Evolutionary conservation across 2,888 invertebrate genomes (phyloP).

Genomic region (Ditula angustiorana): DNA sequence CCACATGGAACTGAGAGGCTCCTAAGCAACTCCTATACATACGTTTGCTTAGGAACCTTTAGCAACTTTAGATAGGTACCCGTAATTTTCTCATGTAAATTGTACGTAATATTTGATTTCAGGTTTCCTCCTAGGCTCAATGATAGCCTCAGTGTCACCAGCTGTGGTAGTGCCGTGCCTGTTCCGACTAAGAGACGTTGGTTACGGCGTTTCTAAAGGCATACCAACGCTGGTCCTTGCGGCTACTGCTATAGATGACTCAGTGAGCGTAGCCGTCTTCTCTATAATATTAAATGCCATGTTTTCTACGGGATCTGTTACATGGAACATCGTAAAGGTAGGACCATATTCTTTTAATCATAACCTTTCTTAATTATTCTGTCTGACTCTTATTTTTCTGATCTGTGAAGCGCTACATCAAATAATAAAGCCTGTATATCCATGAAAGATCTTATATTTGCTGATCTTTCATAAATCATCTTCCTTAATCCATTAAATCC

Average conservation of each 20-base stretch:
- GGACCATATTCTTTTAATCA: background rate
- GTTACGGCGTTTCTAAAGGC: slow-evolving; percentile 93
- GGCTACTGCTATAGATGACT: slow-evolving; percentile 95
- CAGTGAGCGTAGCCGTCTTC: slow-evolving; percentile 94
- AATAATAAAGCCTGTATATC: too few species aligned
- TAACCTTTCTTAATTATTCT: too few species aligned
- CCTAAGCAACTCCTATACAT: background rate
- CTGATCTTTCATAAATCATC: too few species aligned
- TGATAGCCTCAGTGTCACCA: slow-evolving; percentile 94
- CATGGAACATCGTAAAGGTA: slow-evolving; percentile 88
- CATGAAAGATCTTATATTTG: too few species aligned
- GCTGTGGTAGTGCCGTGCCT: slow-evolving; percentile 96
- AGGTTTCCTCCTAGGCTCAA: slow-evolving; percentile 90
- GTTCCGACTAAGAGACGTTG: slow-evolving; percentile 89
- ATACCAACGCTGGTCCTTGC: slow-evolving; percentile 95
- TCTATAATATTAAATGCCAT: slow-evolving; percentile 92
- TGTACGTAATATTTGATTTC: slow-evolving; percentile 44
- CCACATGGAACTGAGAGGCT: background rate
- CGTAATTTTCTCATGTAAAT: background rate
- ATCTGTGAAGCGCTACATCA: too few species aligned
- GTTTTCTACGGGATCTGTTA: slow-evolving; percentile 88
- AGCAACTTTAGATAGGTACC: too few species aligned
- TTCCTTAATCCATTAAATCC: background rate
- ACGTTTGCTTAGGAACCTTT: background rate
- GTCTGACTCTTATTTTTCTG: too few species aligned